A percentile compares a stretch with the other conserved stretches of the same genome.
Conservation (phyloP, 2,888 invertebrate species). For the Stenichneumon culpator region DNA sequence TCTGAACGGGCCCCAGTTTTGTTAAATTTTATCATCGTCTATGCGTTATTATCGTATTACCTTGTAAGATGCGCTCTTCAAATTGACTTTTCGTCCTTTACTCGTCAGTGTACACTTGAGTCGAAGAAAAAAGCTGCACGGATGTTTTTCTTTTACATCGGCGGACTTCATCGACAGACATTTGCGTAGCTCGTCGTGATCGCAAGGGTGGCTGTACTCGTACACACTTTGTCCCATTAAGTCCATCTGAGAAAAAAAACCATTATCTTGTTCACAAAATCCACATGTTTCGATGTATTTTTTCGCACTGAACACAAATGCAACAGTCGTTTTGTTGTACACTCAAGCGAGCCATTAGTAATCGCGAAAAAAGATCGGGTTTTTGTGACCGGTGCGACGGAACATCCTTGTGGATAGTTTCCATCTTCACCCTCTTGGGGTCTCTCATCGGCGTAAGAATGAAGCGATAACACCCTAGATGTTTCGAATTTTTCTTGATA, state of each 20-base stretch:
- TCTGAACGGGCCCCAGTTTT: background rate
- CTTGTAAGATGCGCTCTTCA: slow-evolving; percentile 98
- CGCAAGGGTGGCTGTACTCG: slow-evolving; percentile 98
- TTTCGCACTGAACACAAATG: too few relatives aligned
- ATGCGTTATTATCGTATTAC: slow-evolving; percentile 85
- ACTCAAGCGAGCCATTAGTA: too few relatives aligned
- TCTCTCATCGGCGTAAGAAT: too few relatives aligned
- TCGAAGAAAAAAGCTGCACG: slow-evolving; percentile 90
- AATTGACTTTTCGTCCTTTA: slow-evolving; percentile 97
- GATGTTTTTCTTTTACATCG: slow-evolving; percentile 84
- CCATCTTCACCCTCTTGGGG: too few relatives aligned
- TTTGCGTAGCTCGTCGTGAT: slow-evolving; percentile 95
- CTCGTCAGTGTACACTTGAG: slow-evolving; percentile 97
- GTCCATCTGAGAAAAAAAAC: slow-evolving; percentile 91
- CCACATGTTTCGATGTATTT: too few relatives aligned
- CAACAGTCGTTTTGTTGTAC: too few relatives aligned
- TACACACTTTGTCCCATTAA: slow-evolving; percentile 97
- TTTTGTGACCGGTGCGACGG: too few relatives aligned
- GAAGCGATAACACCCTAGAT: too few relatives aligned
- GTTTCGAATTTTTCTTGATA: background rate
- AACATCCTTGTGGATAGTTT: too few relatives aligned
- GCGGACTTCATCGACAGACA: slow-evolving; percentile 86
- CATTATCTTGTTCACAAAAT: background rate
- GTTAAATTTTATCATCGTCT: background rate
- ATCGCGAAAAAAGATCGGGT: too few relatives aligned